These are phyloP conservation scores for Cyclophora punctaria DNA, from an alignment of 2,888 invertebrate species.

Conservation along the genomic window DNA sequence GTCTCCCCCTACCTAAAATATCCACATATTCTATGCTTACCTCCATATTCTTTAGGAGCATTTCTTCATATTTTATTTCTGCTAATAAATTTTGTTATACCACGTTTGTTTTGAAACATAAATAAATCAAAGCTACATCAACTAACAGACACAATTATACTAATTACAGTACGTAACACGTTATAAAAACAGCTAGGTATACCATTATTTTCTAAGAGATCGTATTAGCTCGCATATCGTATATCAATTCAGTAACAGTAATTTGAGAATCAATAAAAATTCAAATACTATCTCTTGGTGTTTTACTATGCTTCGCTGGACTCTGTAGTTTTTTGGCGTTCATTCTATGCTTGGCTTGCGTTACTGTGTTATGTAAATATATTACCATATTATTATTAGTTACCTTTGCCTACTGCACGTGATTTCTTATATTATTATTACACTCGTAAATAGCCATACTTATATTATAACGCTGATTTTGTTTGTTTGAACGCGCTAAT, in stretches of 20 bases:
- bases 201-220: constrained; percentile 1
- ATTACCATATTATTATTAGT: constrained; percentile 6
- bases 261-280: constrained; percentile 25
- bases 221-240: constrained; percentile 1
- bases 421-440: neutral
- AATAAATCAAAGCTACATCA: no score
- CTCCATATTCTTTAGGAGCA: no score
- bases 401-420: constrained; percentile 6
- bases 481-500: no score
- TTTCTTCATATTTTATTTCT: no score
- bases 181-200: neutral
- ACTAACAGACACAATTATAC: neutral
- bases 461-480: no score
- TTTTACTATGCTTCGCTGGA: constrained; percentile 24
- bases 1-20: no score
- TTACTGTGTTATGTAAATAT: constrained; percentile 30
- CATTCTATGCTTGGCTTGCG: constrained; percentile 25
- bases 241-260: constrained; percentile 20
- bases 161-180: constrained; percentile 3
- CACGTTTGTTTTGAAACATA: no score
- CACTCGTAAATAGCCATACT: no score
- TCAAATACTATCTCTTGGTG: constrained; percentile 16
- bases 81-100: no score
- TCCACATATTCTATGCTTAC: no score
- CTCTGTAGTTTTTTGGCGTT: constrained; percentile 21